phyloP scores from a whole-genome alignment of 2,888 invertebrate genomes.

The Athetis lepigone region DNA sequence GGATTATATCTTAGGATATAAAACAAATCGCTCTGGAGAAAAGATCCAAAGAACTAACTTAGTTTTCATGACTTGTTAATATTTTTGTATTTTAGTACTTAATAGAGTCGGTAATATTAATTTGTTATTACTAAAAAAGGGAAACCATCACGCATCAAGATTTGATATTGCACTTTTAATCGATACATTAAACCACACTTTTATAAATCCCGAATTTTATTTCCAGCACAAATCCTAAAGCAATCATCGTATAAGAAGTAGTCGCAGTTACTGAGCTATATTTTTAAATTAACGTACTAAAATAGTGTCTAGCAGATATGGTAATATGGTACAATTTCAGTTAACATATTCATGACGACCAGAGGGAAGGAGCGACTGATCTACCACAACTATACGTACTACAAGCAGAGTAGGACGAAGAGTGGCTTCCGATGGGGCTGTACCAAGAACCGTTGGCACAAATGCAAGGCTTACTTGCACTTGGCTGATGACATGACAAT shows the following conservation, averaged over 20 bases:
- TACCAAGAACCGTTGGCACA: conserved; percentile 87
- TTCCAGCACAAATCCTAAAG: conserved; percentile 2
- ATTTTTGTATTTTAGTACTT: background rate
- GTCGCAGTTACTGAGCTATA: conserved; percentile 6
- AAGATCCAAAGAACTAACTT: conserved; percentile 5
- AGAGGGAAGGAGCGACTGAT: conserved; percentile 85
- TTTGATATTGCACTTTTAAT: background rate
- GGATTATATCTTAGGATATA: conserved; percentile 63
- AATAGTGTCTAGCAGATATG: conserved; percentile 14
- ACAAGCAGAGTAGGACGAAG: conserved; percentile 84
- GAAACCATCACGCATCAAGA: background rate
- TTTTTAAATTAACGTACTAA: background rate
- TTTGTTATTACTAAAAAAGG: no score
- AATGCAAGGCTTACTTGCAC: conserved; percentile 85
- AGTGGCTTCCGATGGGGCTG: conserved; percentile 87
- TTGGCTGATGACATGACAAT: conserved; percentile 85
- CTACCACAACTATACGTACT: conserved; percentile 84
- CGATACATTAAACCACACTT: background rate
- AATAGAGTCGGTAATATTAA: background rate
- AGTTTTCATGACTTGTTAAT: background rate
- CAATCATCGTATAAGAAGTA: conserved; percentile 20
- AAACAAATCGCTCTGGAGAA: background rate
- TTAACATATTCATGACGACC: conserved; percentile 88
- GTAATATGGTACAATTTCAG: conserved; percentile 76
- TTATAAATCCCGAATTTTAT: conserved; percentile 15